Percentiles rank a stretch among this genome's conserved stretches.
Conservation (phyloP, 2,888 invertebrate genomes). For the Pycnomerus fuliginosus region DNA sequence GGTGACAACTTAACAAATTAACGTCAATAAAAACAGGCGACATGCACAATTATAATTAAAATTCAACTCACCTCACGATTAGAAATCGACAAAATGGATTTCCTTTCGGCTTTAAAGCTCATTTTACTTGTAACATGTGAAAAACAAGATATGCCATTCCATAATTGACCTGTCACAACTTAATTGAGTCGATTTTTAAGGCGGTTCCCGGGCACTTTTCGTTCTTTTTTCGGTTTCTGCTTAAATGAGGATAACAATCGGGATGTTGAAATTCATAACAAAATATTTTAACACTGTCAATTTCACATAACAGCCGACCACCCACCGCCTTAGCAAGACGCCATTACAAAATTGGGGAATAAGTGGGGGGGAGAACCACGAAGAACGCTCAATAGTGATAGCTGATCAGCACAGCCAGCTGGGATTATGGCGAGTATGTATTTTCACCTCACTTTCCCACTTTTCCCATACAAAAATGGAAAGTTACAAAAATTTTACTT, state of each 20-base stretch:
- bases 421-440: conserved; percentile 24
- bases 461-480: too few relatives aligned
- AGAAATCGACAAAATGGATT: conserved; percentile 32
- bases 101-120: conserved; percentile 35
- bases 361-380: conserved; percentile 14
- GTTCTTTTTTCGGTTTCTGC: conserved; percentile 4
- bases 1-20: too few relatives aligned
- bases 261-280: conserved; percentile 26
- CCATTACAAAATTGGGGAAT: conserved; percentile 43
- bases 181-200: conserved; percentile 36
- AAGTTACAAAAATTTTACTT: too few relatives aligned
- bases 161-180: conserved; percentile 40
- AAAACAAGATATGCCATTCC: conserved; percentile 41
- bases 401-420: conserved; percentile 12
- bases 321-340: conserved; percentile 52
- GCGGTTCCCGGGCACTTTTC: conserved; percentile 9
- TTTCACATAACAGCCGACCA: conserved; percentile 48
- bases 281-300: conserved; percentile 47
- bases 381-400: conserved; percentile 22
- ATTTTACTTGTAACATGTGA: conserved; percentile 33
- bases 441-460: too few relatives aligned
- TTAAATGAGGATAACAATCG: conserved; percentile 13
- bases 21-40: too few relatives aligned
- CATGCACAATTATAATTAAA: too few relatives aligned
- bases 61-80: conserved; percentile 35